Percentiles rank a stretch among this genome's conserved stretches.
Conservation (phyloP, 2,113 vertebrate species). For the Aplodontia rufa region DNA sequence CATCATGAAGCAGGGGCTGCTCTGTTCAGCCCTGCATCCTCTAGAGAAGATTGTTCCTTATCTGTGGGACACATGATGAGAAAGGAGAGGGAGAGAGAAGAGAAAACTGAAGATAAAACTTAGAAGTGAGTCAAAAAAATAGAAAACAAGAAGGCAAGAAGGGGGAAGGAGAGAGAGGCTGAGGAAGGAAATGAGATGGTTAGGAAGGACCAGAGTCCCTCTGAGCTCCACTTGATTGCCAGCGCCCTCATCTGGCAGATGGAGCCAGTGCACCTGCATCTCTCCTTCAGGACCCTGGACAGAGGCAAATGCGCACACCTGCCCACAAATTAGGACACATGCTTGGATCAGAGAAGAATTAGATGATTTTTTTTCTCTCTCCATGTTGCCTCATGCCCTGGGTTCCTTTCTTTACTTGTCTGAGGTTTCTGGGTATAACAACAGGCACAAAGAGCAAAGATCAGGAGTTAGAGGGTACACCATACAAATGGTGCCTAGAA, state of each 20-base stretch:
- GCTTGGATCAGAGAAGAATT: neutral
- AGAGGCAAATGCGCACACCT: fast-evolving
- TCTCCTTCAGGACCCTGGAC: neutral
- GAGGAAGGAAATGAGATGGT: too few relatives aligned
- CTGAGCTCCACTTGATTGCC: neutral
- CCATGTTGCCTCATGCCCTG: neutral
- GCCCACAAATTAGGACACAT: too few relatives aligned
- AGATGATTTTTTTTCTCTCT: neutral
- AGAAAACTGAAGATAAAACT: neutral
- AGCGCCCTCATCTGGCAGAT: neutral
- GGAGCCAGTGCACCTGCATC: neutral
- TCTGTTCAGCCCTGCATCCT: neutral
- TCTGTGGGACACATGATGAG: neutral
- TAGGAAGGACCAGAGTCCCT: neutral
- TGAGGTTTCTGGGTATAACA: neutral
- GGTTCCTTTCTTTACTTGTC: neutral
- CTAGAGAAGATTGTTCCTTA: neutral
- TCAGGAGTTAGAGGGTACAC: neutral
- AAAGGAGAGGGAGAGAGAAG: neutral
- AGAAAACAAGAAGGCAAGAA: neutral
- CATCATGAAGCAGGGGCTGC: neutral
- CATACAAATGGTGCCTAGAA: neutral
- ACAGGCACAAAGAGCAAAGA: neutral
- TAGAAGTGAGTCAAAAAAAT: neutral
- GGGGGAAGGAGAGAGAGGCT: neutral